These are phyloP conservation scores for Chaunax sp. DNA, from an alignment of 2,797 vertebrate species.

Conservation along the genomic window DNA sequence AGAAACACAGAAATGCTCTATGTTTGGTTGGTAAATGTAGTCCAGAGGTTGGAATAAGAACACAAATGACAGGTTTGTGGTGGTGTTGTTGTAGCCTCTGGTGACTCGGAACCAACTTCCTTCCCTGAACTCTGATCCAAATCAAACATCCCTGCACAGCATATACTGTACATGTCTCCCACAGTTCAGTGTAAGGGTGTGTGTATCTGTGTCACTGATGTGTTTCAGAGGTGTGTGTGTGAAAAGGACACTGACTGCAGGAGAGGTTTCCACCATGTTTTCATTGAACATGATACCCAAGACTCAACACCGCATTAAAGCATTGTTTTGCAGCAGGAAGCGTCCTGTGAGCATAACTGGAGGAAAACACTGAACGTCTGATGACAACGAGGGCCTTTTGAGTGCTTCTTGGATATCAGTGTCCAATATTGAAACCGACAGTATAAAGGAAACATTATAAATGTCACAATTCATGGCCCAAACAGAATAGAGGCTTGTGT, in stretches of 20 bases:
- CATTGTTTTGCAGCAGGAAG: conserved; percentile 51
- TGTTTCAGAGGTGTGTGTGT: background rate
- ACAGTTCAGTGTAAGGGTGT: conserved; percentile 5
- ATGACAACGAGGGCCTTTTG: conserved; percentile 49
- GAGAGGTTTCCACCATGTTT: conserved; percentile 56
- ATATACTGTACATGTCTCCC: background rate
- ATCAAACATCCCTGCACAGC: conserved; percentile 37
- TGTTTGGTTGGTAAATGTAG: conserved; percentile 4
- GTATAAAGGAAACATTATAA: conserved; percentile 4
- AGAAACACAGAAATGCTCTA: background rate
- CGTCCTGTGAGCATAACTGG: conserved; percentile 49
- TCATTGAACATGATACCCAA: conserved; percentile 60
- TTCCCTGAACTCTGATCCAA: conserved; percentile 43
- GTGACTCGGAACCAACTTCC: conserved; percentile 49
- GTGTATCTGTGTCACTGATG: conserved; percentile 5
- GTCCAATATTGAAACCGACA: conserved; percentile 23
- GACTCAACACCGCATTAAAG: conserved; percentile 66
- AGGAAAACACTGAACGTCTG: conserved; percentile 46
- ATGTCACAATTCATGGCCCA: conserved; percentile 5
- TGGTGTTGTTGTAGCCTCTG: conserved; percentile 22
- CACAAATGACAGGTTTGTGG: conserved; percentile 16
- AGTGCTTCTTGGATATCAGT: conserved; percentile 35
- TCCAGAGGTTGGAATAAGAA: background rate
- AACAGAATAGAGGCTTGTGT: conserved; percentile 4
- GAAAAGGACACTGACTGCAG: too few relatives aligned